Evolutionary conservation across 1,140 invertebrate species (phyloP).

Genomic region (Diorhabda elongata): DNA sequence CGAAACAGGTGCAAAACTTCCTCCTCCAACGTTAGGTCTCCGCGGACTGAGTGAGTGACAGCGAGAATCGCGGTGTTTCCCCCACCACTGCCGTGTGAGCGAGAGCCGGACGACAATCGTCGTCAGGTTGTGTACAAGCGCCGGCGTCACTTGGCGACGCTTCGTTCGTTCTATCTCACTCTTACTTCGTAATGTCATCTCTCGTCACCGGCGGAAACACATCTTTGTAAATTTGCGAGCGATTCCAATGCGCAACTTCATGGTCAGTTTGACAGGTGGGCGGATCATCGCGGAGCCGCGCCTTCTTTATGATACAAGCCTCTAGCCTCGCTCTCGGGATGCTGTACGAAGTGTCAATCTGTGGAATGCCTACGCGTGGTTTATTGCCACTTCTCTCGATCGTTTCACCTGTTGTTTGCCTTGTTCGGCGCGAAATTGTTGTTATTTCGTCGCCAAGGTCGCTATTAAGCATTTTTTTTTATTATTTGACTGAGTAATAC

Average conservation of each 20-base stretch:
- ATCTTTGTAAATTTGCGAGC: conserved; percentile 36
- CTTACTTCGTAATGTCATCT: conserved; percentile 43
- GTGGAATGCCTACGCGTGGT: conserved; percentile 22
- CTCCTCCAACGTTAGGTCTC: conserved; percentile 39
- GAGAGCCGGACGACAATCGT: conserved; percentile 37
- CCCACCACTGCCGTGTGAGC: conserved; percentile 33
- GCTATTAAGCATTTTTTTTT: not conserved
- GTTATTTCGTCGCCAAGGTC: conserved; percentile 7
- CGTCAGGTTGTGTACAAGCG: conserved; percentile 42
- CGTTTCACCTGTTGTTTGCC: conserved; percentile 25
- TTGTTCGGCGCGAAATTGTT: conserved; percentile 10
- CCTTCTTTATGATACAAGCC: conserved; percentile 39
- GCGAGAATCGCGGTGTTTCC: conserved; percentile 40
- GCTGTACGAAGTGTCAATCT: conserved; percentile 17
- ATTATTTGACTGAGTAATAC: not conserved
- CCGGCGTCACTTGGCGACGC: conserved; percentile 37
- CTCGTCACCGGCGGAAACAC: conserved; percentile 45
- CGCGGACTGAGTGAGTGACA: conserved; percentile 49
- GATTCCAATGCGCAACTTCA: conserved; percentile 42
- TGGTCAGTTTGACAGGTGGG: conserved; percentile 49
- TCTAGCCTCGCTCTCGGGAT: conserved; percentile 31
- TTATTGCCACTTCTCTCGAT: conserved; percentile 19
- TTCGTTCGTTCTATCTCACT: conserved; percentile 26
- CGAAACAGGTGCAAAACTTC: conserved; percentile 33
- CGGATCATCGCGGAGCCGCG: conserved; percentile 28